A percentile compares a stretch with the other conserved stretches of the same genome.
Conservation (phyloP, 2,113 vertebrate species). For the Toxotes jaculatrix region DNA sequence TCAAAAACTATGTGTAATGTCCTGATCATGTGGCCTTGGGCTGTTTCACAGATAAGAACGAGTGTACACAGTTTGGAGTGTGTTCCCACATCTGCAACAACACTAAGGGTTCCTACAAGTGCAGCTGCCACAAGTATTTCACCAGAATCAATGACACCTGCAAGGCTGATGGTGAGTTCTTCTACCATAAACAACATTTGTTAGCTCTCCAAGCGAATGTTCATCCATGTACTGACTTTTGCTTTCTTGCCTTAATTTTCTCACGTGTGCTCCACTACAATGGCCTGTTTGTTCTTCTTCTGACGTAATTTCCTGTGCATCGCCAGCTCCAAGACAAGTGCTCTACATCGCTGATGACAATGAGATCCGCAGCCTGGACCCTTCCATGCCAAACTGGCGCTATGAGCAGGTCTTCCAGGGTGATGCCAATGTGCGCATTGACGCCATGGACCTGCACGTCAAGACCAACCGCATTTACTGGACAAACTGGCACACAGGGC, state of each 20-base stretch:
- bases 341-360: conserved; percentile 97
- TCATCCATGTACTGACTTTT: not conserved
- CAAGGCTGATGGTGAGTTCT: conserved; percentile 91
- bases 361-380: conserved; percentile 96
- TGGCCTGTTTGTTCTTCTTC: conserved; percentile 1
- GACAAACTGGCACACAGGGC: conserved; percentile 99
- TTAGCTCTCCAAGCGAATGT: not conserved
- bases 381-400: conserved; percentile 91
- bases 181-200: not conserved
- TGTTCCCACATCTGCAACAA: conserved; percentile 99
- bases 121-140: conserved; percentile 94
- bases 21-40: not conserved
- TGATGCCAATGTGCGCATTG: conserved; percentile 93
- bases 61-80: conserved; percentile 91
- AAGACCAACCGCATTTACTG: conserved; percentile 95
- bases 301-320: not conserved
- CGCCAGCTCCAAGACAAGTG: conserved; percentile 86
- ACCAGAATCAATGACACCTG: conserved; percentile 92
- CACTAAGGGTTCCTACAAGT: conserved; percentile 94
- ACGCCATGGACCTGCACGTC: conserved; percentile 96
- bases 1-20: not conserved
- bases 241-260: no score
- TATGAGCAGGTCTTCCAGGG: conserved; percentile 97
- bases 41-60: conserved; percentile 89
- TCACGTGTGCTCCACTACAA: not conserved